Evolutionary conservation across 2,888 invertebrate species (phyloP), one percentile per base, ranked within the genome.

Genomic region (Cephus runcator): DNA sequence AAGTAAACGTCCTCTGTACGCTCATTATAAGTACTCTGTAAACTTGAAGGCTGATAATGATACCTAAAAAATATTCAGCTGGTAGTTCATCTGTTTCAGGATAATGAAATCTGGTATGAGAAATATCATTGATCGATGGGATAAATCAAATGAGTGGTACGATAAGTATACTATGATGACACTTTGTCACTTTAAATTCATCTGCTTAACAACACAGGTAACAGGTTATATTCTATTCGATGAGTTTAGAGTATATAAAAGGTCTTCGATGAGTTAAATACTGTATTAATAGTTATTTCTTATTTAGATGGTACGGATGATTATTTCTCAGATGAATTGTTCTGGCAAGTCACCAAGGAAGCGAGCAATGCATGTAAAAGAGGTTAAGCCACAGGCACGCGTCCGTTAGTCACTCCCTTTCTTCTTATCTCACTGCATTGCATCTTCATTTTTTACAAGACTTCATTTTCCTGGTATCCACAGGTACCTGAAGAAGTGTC

Each of bases 1-100:
- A 85, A 84, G 87, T 91, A 90, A 91, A 88, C 87, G 89, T 89
- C 87, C 80, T 83, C 81, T 82, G 83, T 84, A 84, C 85, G 85
- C 85, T 86, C 85, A 85, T 86, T 88, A 87, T 83, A 81, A 81
- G 78, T 77, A 83, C 81, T 76, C 76, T 76, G 77, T 68, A 80
- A 82, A 79, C 81, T 81, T 78, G 56, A 23, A 56, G 56, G 2
- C 56, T 56, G 56, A 56, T 56, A 79, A 71, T 77, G 73, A 31
- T 68, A 36, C 80, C 77, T 77, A 77, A 75, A 73, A 71, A 68
- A 76, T 79, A 76, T 76, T 77, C 79, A 79, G 12, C 9, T 34
- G 34, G 31, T 12, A 56, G 56, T 56, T 56, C 23, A 9, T 56
- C 56, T 56, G 56, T 56, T 56, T 56, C 56, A 56, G 56, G 9